A percentile compares a stretch with the other conserved stretches of the same genome.
phyloP scores from a whole-genome alignment of 2,113 vertebrate species.

The Muntiacus muntjak region DNA sequence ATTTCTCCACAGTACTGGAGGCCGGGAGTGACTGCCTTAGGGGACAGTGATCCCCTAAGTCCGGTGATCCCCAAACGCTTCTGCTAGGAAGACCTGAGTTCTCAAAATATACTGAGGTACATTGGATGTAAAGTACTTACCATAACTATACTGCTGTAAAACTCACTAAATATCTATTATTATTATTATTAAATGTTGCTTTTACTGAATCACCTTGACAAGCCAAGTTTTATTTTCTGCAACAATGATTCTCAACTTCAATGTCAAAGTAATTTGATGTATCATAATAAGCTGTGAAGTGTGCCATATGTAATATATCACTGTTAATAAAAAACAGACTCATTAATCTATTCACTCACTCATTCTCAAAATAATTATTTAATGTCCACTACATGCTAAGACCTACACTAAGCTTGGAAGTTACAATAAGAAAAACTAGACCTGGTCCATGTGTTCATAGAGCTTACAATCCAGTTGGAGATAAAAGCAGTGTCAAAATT shows the following conservation, averaged over 20 bases:
- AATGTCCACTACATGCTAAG: not conserved
- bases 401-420: not conserved
- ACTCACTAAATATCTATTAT: constrained; percentile 5
- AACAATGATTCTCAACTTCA: not conserved
- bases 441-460: not conserved
- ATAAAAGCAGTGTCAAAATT: constrained; percentile 22
- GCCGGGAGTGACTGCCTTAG: not conserved
- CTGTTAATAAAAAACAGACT: constrained; percentile 17
- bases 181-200: constrained; percentile 26
- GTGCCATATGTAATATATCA: not conserved
- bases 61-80: not conserved
- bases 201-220: not conserved
- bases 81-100: not conserved
- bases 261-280: not conserved
- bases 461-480: not conserved
- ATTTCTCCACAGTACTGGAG: not conserved
- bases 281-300: not conserved
- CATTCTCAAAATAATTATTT: constrained; percentile 8
- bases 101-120: not conserved
- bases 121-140: not conserved
- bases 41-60: not conserved
- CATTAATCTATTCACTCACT: not conserved
- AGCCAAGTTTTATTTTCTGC: constrained; percentile 26
- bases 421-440: not conserved
- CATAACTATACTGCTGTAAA: not conserved